These are phyloP conservation scores for Nanger granti DNA, from an alignment of 2,113 vertebrate species.

Conservation along the genomic window DNA sequence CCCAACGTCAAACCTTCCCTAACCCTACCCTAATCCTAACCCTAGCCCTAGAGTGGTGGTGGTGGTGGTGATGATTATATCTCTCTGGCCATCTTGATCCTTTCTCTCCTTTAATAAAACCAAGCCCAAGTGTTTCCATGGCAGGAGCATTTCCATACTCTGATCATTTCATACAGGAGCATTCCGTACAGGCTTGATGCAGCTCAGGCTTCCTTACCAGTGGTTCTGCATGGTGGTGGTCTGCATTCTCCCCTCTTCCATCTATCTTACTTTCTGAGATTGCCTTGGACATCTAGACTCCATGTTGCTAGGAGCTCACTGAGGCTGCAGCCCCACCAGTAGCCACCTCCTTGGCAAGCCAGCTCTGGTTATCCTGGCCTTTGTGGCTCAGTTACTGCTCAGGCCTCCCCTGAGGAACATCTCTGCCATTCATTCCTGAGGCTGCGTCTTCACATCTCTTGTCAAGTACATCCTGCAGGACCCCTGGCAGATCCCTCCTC, in stretches of 20 bases:
- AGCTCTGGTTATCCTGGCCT: not conserved
- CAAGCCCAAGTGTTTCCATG: not conserved
- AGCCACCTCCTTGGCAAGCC: not conserved
- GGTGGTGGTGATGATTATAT: not conserved
- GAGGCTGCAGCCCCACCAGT: not conserved
- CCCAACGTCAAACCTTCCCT: too few species aligned
- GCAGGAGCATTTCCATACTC: not conserved
- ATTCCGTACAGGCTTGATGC: not conserved
- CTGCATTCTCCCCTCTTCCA: not conserved
- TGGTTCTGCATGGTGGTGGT: not conserved
- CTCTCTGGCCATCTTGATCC: not conserved
- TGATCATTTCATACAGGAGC: not conserved
- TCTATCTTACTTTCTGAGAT: not conserved
- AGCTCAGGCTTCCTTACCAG: not conserved
- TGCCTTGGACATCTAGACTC: not conserved
- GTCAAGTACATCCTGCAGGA: rapidly evolving
- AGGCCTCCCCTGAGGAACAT: not conserved
- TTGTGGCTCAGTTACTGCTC: not conserved
- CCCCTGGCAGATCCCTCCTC: not conserved
- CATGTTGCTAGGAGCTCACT: not conserved
- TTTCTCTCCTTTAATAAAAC: not conserved
- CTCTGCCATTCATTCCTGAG: not conserved
- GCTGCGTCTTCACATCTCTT: not conserved
- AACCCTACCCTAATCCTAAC: too few species aligned
- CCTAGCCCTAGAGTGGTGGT: too few species aligned